Evolutionary conservation across 2,888 invertebrate species (phyloP).

Genomic region (Phorcus lineatus): DNA sequence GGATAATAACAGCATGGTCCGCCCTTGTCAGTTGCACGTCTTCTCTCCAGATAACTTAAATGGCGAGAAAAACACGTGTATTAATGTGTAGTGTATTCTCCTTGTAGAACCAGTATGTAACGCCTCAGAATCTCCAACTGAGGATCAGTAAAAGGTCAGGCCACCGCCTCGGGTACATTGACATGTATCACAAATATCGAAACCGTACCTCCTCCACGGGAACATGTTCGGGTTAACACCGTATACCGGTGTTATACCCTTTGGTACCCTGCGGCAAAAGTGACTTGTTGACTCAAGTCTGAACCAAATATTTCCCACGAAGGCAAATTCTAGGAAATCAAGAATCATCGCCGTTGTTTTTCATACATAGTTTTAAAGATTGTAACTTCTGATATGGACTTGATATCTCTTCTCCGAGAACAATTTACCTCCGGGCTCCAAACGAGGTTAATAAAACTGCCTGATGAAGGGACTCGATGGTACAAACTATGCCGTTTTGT

Average conservation of each 20-base stretch:
- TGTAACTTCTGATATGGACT: not conserved
- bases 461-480: not conserved
- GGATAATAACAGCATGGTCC: not conserved
- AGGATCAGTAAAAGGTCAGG: not conserved
- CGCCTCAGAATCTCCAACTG: not conserved
- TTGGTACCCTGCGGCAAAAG: not conserved
- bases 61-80: constrained; percentile 20
- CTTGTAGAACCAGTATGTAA: not conserved
- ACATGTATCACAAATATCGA: constrained; percentile 24
- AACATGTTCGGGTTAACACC: constrained; percentile 16
- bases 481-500: constrained; percentile 14
- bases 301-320: constrained; percentile 8
- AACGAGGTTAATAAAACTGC: not conserved
- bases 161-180: constrained; percentile 17
- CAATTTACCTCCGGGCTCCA: not conserved
- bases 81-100: not conserved
- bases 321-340: constrained; percentile 4
- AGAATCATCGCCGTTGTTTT: not conserved
- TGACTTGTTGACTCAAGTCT: constrained; percentile 7
- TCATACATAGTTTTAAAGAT: constrained; percentile 10
- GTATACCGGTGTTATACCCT: constrained; percentile 17
- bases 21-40: not conserved
- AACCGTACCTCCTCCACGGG: constrained; percentile 6
- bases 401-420: not conserved
- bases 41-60: not conserved